These are phyloP conservation scores for Ovibos moschatus DNA, from an alignment of 2,113 vertebrate genomes.

Conservation along the genomic window DNA sequence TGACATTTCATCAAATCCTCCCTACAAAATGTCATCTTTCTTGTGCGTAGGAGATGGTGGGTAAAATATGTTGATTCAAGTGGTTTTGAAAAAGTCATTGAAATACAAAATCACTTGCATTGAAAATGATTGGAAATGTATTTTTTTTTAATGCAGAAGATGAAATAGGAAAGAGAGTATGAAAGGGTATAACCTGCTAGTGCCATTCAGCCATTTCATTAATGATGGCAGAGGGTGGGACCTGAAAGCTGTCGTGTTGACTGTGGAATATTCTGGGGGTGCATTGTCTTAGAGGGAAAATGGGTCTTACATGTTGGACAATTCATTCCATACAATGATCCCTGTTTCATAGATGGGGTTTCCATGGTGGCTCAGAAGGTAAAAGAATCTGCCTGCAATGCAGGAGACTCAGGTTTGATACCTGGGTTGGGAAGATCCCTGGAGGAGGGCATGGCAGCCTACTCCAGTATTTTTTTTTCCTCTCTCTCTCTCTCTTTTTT, in stretches of 20 bases:
- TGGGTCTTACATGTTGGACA: neutral
- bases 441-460: neutral
- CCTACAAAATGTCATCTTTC: neutral
- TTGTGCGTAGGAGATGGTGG: neutral
- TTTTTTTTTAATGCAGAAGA: neutral
- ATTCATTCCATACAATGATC: neutral
- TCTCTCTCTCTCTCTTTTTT: too few species aligned
- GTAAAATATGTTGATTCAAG: neutral
- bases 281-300: rapidly evolving
- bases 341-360: neutral
- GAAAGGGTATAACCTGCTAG: rapidly evolving
- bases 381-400: neutral
- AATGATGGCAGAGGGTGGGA: neutral
- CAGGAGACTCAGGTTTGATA: neutral
- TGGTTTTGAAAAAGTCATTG: neutral
- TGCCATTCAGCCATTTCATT: rapidly evolving
- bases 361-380: neutral
- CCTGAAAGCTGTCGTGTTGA: rapidly evolving
- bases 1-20: neutral
- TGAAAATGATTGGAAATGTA: neutral
- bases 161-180: rapidly evolving
- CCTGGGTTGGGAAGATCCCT: neutral
- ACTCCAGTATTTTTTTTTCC: neutral
- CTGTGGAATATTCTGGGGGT: neutral
- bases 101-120: neutral